Percentiles rank a stretch among this genome's conserved stretches.
These are phyloP conservation scores for Lerema accius DNA, from an alignment of 1,140 invertebrate species.

Conservation along the genomic window DNA sequence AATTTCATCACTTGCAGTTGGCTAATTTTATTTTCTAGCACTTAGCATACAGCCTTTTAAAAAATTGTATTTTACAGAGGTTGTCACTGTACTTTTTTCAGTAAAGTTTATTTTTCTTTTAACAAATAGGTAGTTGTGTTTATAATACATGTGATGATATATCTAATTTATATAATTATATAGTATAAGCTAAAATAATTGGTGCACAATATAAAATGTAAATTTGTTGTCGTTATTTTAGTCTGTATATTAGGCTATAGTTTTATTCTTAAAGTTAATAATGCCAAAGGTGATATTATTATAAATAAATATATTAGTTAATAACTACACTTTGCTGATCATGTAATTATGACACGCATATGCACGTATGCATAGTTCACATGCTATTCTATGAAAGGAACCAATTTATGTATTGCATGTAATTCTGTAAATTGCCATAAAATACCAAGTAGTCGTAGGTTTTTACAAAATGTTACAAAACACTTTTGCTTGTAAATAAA, in stretches of 20 bases:
- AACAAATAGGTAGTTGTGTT: too few species aligned
- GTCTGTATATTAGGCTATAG: conserved; percentile 14
- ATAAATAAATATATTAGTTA: conserved; percentile 36
- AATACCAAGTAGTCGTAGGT: neutral
- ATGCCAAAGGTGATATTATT: conserved; percentile 62
- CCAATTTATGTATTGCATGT: conserved; percentile 34
- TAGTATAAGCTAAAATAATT: conserved; percentile 21
- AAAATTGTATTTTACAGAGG: too few species aligned
- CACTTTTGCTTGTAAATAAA: conserved; percentile 45
- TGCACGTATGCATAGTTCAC: too few species aligned
- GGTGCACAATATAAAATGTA: conserved; percentile 22
- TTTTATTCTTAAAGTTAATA: conserved; percentile 34
- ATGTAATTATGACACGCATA: too few species aligned
- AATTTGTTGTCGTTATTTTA: conserved; percentile 26
- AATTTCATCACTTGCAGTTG: too few species aligned
- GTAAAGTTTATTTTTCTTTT: too few species aligned
- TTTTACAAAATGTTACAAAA: conserved; percentile 9
- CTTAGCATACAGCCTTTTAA: too few species aligned
- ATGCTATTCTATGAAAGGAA: too few species aligned
- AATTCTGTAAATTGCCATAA: conserved; percentile 9
- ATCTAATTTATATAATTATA: conserved; percentile 1
- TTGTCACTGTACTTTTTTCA: too few species aligned
- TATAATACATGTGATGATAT: conserved; percentile 11
- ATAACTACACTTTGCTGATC: conserved; percentile 5
- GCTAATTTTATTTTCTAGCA: too few species aligned